Evolutionary conservation across 1,140 invertebrate genomes (phyloP).

Genomic region (Pseudobourletiella spinata): DNA sequence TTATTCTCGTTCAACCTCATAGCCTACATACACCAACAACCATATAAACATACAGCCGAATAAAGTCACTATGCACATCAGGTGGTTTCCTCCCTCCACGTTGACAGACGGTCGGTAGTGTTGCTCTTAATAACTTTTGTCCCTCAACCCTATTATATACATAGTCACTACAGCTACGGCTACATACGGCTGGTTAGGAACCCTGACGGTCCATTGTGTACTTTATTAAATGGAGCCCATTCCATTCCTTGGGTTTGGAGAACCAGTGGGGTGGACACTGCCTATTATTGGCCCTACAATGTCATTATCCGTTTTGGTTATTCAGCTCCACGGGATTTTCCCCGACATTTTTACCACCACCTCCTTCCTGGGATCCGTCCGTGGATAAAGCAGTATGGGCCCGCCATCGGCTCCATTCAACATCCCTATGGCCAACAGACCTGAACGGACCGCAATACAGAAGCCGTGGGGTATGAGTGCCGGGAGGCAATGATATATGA

Average conservation of each 20-base stretch:
- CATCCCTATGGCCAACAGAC: not conserved
- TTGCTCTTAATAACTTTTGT: too few relatives aligned
- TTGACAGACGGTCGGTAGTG: too few relatives aligned
- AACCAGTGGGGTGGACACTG: not conserved
- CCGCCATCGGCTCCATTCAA: too few relatives aligned
- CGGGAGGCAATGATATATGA: not conserved
- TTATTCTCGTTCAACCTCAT: too few relatives aligned
- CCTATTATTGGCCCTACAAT: too few relatives aligned
- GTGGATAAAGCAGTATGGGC: not conserved
- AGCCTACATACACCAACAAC: too few relatives aligned
- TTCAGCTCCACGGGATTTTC: not conserved
- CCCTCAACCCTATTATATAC: too few relatives aligned
- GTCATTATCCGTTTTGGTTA: too few relatives aligned
- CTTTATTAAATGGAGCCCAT: not conserved
- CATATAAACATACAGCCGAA: too few relatives aligned
- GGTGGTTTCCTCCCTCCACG: too few relatives aligned
- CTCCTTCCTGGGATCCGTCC: not conserved
- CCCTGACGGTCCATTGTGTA: not conserved
- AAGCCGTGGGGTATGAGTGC: not conserved
- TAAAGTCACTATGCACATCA: too few relatives aligned
- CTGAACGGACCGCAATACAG: constrained; percentile 1
- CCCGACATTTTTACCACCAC: not conserved
- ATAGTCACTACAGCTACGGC: not conserved
- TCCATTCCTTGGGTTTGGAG: not conserved
- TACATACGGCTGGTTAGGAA: not conserved